Evolutionary conservation across 2,113 vertebrate species (phyloP).

Genomic region (Actenoides lindsayi): DNA sequence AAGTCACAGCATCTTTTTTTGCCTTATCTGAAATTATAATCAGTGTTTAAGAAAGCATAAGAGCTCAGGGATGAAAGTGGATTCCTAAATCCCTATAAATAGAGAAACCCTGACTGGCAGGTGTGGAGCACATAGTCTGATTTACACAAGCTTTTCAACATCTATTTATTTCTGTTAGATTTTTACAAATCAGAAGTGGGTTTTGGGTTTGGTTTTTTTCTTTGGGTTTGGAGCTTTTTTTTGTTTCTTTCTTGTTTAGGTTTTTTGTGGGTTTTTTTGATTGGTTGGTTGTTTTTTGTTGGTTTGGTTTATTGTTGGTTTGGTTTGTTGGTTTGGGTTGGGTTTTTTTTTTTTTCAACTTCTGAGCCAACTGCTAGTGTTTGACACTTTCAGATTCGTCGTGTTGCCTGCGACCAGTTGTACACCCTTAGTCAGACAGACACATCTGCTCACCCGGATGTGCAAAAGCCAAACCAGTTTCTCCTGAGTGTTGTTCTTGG

Average conservation of each 20-base stretch:
- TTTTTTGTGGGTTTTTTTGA: no score
- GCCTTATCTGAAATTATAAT: not conserved
- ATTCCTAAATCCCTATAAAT: not conserved
- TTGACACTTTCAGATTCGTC: conserved; percentile 86
- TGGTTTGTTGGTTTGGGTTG: no score
- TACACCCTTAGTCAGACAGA: conserved; percentile 97
- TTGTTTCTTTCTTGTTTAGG: no score
- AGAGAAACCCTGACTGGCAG: not conserved
- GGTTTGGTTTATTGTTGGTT: no score
- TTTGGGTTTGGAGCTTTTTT: no score
- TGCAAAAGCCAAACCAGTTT: conserved; percentile 96
- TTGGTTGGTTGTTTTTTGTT: no score
- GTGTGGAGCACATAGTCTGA: not conserved
- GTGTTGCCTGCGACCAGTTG: conserved; percentile 94
- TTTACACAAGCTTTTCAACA: not conserved
- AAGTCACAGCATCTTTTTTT: not conserved
- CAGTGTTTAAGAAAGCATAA: not conserved
- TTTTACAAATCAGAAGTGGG: not conserved
- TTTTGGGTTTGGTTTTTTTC: no score
- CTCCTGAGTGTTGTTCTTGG: conserved; percentile 91
- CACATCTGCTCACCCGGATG: conserved; percentile 89
- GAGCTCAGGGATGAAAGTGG: not conserved
- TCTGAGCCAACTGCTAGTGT: not conserved
- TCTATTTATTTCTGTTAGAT: not conserved
- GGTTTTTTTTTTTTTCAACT: not conserved